Percentiles rank a stretch among this genome's conserved stretches.
phyloP scores from a whole-genome alignment of 1,140 invertebrate genomes.

The Drosophila orosa region DNA sequence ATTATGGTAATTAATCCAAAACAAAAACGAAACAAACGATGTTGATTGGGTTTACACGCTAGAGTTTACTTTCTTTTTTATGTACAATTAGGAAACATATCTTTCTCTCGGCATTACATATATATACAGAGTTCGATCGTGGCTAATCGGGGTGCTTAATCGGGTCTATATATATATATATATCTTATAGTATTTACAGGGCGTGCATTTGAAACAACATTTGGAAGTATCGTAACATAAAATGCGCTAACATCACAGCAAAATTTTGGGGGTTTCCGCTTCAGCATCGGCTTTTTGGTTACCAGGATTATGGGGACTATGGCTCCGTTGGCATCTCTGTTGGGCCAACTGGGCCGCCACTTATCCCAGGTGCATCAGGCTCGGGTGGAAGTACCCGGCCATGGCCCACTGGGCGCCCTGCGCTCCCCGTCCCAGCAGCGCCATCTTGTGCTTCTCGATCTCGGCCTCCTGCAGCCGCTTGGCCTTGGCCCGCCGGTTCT shows the following conservation, averaged over 20 bases:
- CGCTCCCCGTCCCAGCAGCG: conserved; percentile 85
- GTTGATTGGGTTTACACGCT: conserved; percentile 41
- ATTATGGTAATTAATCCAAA: conserved; percentile 36
- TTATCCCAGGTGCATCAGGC: conserved; percentile 84
- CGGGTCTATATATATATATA: conserved; percentile 1
- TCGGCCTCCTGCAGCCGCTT: conserved; percentile 97
- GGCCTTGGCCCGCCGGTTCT: conserved; percentile 97
- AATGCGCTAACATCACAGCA: conserved; percentile 84
- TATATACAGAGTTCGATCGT: conserved; percentile 59
- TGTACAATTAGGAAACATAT: conserved; percentile 80
- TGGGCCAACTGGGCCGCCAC: conserved; percentile 72
- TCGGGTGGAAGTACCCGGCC: conserved; percentile 84
- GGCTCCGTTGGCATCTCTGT: conserved; percentile 15
- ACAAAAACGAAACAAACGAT: conserved; percentile 57
- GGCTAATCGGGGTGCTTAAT: conserved; percentile 20
- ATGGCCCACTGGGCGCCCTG: conserved; percentile 83
- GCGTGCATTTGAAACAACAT: conserved; percentile 77
- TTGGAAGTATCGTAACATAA: conserved; percentile 78
- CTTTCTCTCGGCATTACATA: conserved; percentile 47
- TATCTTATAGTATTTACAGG: conserved; percentile 74
- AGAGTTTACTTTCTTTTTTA: conserved; percentile 38
- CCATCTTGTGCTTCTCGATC: conserved; percentile 94
- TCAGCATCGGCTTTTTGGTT: conserved; percentile 49
- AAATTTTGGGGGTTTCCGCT: conserved; percentile 75
- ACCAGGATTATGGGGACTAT: conserved; percentile 57